Conservation (phyloP, 2,797 vertebrate species). For the Lycodopsis pacificus region DNA sequence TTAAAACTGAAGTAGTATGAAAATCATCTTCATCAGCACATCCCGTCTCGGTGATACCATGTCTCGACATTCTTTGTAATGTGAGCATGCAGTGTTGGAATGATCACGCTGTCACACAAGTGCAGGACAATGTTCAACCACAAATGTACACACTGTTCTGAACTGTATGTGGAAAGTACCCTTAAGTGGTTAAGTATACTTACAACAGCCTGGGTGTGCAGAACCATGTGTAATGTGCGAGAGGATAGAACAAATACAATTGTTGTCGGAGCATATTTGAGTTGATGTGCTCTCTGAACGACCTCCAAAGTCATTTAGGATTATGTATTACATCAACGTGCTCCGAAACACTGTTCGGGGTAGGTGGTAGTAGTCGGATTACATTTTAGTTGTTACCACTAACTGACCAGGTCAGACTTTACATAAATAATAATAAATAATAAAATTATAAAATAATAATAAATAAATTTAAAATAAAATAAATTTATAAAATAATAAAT, state of each 20-base stretch:
- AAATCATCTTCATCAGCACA: not conserved
- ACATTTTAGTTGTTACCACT: not conserved
- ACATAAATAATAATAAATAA: no score
- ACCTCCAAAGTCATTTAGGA: slow-evolving; percentile 22
- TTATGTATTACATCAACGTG: slow-evolving; percentile 19
- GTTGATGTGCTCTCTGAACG: slow-evolving; percentile 15
- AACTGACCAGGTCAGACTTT: not conserved
- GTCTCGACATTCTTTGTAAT: not conserved
- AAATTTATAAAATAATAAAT: no score
- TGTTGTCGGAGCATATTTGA: slow-evolving; percentile 11
- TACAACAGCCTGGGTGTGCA: slow-evolving; percentile 1
- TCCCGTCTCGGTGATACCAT: not conserved
- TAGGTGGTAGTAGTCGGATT: not conserved
- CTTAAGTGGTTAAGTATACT: not conserved
- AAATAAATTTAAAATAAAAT: no score
- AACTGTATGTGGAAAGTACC: not conserved
- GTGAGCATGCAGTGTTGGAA: not conserved
- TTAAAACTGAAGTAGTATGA: not conserved
- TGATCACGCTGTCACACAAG: not conserved
- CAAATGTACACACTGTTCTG: not conserved
- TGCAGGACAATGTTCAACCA: not conserved
- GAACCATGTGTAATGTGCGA: slow-evolving; percentile 15
- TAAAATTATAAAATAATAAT: no score
- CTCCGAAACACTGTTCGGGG: not conserved
- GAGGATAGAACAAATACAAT: slow-evolving; percentile 1